These are phyloP conservation scores for Drosophila sordidapex DNA, from an alignment of 2,888 invertebrate genomes.

Conservation along the genomic window DNA sequence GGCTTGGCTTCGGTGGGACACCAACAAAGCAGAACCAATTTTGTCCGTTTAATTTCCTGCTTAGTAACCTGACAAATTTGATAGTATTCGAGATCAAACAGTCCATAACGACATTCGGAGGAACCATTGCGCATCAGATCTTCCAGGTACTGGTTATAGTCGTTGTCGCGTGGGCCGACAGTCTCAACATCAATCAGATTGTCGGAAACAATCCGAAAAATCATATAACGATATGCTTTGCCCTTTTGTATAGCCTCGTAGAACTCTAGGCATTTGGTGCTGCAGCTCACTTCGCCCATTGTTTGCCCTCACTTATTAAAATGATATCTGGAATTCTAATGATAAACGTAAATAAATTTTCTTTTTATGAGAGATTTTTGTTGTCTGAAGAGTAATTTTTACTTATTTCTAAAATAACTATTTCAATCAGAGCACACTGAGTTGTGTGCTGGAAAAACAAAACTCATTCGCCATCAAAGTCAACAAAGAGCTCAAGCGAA, in stretches of 20 bases:
- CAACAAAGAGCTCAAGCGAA: conserved; percentile 35
- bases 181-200: conserved; percentile 29
- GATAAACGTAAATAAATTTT: conserved; percentile 17
- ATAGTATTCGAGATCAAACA: conserved; percentile 39
- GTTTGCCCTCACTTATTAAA: conserved; percentile 9
- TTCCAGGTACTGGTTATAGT: conserved; percentile 25
- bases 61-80: conserved; percentile 30
- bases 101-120: conserved; percentile 38
- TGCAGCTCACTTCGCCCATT: conserved; percentile 33
- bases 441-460: conserved; percentile 32
- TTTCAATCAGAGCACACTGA: conserved; percentile 57
- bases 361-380: background rate
- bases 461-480: conserved; percentile 32
- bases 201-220: conserved; percentile 24
- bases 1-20: conserved; percentile 35
- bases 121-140: conserved; percentile 29
- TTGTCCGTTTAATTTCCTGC: conserved; percentile 10
- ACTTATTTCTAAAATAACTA: conserved; percentile 38
- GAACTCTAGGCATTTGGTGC: conserved; percentile 5
- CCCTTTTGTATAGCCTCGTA: conserved; percentile 28
- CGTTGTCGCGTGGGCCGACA: conserved; percentile 22
- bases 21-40: conserved; percentile 39
- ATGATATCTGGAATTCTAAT: background rate
- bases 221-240: conserved; percentile 37
- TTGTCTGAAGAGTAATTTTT: background rate